A percentile compares a stretch with the other conserved stretches of the same genome.
These are phyloP conservation scores for Artemia sinica DNA, from an alignment of 2,888 invertebrate genomes.

Conservation along the genomic window DNA sequence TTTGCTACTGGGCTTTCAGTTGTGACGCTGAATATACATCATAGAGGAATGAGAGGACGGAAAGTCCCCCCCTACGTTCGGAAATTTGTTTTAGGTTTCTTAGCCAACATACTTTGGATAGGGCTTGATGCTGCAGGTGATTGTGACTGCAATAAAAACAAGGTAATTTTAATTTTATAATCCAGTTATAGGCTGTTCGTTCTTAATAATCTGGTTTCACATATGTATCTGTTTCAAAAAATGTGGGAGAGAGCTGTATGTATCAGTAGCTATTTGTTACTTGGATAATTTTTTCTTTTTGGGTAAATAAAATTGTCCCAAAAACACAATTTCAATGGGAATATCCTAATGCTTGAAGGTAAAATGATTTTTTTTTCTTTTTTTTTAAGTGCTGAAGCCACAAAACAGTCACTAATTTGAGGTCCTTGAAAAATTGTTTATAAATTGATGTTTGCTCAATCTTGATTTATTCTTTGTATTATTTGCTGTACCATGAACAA, in stretches of 20 bases:
- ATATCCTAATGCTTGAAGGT: too few species aligned
- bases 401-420: too few species aligned
- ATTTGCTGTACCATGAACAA: too few species aligned
- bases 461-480: too few species aligned
- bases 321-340: too few species aligned
- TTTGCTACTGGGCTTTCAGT: constrained; percentile 33
- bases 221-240: neutral
- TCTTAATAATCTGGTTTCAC: constrained; percentile 19
- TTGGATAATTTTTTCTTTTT: neutral
- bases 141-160: constrained; percentile 5
- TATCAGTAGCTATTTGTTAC: neutral
- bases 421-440: too few species aligned
- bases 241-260: neutral
- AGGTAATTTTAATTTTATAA: constrained; percentile 11
- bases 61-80: constrained; percentile 33
- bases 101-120: constrained; percentile 31
- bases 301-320: too few species aligned
- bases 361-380: too few species aligned
- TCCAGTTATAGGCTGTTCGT: neutral
- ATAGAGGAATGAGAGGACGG: constrained; percentile 35
- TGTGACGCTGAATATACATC: constrained; percentile 36
- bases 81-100: constrained; percentile 33
- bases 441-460: too few species aligned
- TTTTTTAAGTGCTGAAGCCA: too few species aligned
- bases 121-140: constrained; percentile 27